Base-by-base conservation (phyloP, 1,140 invertebrate species). In the Aphaenogaster rudis region DNA sequence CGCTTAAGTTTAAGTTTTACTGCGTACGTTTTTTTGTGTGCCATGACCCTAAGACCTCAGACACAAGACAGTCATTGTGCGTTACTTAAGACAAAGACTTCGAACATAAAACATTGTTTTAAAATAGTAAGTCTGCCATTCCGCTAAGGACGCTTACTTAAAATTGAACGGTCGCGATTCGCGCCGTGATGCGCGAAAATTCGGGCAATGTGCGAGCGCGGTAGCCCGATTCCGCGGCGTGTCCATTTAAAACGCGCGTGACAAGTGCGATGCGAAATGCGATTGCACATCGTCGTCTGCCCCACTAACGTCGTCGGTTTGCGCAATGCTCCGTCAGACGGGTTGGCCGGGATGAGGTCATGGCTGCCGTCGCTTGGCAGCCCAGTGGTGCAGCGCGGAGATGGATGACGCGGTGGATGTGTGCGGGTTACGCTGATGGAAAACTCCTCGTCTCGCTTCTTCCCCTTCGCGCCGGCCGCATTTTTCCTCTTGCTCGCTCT, bases 281-380 rank as follows among this genome's bases (percentile, higher is more conserved):
- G 69, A 84, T 61, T 76, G 69, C 69, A 39, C 80, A 21, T 77
- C 61, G 63, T 84, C 78, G 74, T 79, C 59, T 72, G 67, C 59
- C 63, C 39, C 45, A 80, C 21, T 78, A 72, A 45, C 69, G 87
- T 77, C 54, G 78, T 76, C 39, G 69, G 88, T 90, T 90, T 78
- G 85, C 71, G 66, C 84, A 64, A 64, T n/a, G 52, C 57, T 54
- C 45, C 50, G 52, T 76, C 69, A 61, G 77, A 45, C 52, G 48
- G 28, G 74, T 63, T 82, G 74, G 79, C 63, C 66, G 79, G 77
- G 85, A 86, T 81, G 89, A 90, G 88, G 89, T 90, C 89, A 90
- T 90, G 89, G 89, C 86, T 90, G 89, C 80, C 86, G 67, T 54
- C 48, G 69, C 77, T 86, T 59, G 82, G 57, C 79, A 69, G 28